phyloP scores from a whole-genome alignment of 2,113 vertebrate genomes.

The Rhabdomys dilectus region DNA sequence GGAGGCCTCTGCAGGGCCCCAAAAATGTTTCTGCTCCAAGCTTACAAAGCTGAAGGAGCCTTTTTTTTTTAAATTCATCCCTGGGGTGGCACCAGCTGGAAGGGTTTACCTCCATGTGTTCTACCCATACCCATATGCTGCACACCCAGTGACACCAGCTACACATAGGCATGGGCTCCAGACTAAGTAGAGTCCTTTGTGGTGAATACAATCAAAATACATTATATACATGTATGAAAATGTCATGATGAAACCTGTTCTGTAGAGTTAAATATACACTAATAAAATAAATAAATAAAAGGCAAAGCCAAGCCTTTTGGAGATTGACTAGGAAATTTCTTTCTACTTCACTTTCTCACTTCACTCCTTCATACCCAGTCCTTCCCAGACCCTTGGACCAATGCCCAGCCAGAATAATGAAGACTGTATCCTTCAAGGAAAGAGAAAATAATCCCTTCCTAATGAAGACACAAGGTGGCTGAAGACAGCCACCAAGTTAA shows the following conservation, averaged over 20 bases:
- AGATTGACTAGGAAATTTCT: slow-evolving; percentile 12
- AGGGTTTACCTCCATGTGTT: neutral
- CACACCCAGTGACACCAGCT: neutral
- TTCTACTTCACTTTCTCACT: slow-evolving; percentile 6
- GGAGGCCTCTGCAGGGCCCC: neutral
- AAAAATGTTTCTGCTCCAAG: neutral
- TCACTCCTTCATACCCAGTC: neutral
- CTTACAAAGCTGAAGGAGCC: neutral
- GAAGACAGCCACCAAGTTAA: neutral
- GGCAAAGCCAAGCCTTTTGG: neutral
- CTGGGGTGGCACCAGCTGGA: too few species aligned
- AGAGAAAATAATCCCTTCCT: neutral
- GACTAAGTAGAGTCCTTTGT: neutral
- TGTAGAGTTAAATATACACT: neutral
- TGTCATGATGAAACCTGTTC: neutral
- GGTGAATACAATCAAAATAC: neutral
- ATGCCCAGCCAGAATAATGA: neutral
- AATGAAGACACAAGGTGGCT: neutral
- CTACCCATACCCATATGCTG: neutral
- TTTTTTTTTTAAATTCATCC: neutral
- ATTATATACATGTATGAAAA: slow-evolving; percentile 30
- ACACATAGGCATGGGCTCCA: neutral
- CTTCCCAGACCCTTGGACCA: neutral
- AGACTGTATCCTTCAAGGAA: neutral
- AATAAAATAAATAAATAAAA: neutral